Evolutionary conservation across 2,888 invertebrate species (phyloP), one percentile per base, ranked within the genome.

Genomic region (Dugesia japonica): DNA sequence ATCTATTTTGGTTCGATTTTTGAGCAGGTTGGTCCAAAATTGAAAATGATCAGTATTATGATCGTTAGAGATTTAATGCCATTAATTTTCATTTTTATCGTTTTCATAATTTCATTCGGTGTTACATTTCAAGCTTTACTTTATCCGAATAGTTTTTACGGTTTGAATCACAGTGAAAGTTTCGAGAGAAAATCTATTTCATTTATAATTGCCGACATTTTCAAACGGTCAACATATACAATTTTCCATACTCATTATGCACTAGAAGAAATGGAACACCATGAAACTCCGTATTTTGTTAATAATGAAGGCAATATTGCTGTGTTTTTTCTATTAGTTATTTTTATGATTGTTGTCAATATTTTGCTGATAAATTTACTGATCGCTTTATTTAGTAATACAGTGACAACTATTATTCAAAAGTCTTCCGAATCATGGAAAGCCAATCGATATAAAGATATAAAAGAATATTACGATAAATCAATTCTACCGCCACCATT

Each of bases 41-140:
- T 78, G n/a, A 73, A 38, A 31, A 78, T 78, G 78, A 78, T 78
- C n/a, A n/a, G 26, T 27, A 78, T 73, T 28, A 78, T 78, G 78
- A 28, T 78, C n/a, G 74, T 20, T 17, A 27, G 42, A 33, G 78
- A 78, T 56, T 28, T 78, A 13, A 31, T 78, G 27, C 78, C 78
- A 0, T 74, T 78, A n/a, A 33, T 78, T 9, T 28, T 73, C 28
- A 31, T 78, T 1, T 78, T 78, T 26, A 13, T 71, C 0, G 33
- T 78, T 26, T 78, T 78, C 71, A 74, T 78, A 23, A 28, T 71
- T 15, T 26, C 71, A 1, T 78, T 78, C 56, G 78, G 74, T 1
- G 74, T 78, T 0, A 42, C 26, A 0, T 74, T 77, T 23, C 77
- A 78, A 71, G 76, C 71, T 9, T 20, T 77, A 17, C 23, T 77